phyloP scores from a whole-genome alignment of 1,140 invertebrate species.

The Aphelenchoides fujianensis region DNA sequence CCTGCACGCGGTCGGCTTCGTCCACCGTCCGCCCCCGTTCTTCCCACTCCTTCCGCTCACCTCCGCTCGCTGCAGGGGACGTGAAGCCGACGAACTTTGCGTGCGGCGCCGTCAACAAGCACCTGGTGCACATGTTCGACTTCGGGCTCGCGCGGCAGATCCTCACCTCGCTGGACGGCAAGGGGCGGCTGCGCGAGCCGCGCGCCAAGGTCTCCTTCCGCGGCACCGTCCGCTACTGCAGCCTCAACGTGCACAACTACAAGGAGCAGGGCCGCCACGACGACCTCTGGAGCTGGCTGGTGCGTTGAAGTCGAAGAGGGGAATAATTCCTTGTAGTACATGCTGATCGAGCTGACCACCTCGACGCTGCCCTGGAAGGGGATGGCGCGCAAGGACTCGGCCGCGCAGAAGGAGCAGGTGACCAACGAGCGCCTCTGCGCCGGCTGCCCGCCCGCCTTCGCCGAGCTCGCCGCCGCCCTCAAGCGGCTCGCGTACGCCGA shows the following conservation, averaged over 20 bases:
- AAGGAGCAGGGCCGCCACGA: slow-evolving; percentile 42
- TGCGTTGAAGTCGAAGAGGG: too few species aligned
- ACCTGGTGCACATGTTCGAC: slow-evolving; percentile 49
- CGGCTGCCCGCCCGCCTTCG: slow-evolving; percentile 41
- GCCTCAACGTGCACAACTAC: slow-evolving; percentile 33
- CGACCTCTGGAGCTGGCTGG: slow-evolving; percentile 27
- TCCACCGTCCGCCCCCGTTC: slow-evolving; percentile 45
- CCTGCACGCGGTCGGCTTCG: slow-evolving; percentile 47
- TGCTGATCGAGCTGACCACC: slow-evolving; percentile 14
- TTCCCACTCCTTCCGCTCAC: too few species aligned
- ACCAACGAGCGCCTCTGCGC: slow-evolving; percentile 33
- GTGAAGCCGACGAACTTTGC: slow-evolving; percentile 58
- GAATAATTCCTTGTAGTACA: slow-evolving; percentile 28
- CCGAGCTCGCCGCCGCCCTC: slow-evolving; percentile 31
- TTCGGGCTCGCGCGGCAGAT: slow-evolving; percentile 56
- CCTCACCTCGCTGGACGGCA: slow-evolving; percentile 31
- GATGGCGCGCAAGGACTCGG: slow-evolving; percentile 37
- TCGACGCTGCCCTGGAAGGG: slow-evolving; percentile 84
- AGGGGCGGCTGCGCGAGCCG: slow-evolving; percentile 42
- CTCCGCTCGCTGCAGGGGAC: slow-evolving; percentile 11
- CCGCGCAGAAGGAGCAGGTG: slow-evolving; percentile 36
- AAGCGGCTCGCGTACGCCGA: slow-evolving; percentile 47
- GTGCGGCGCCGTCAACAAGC: slow-evolving; percentile 29
- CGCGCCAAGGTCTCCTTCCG: slow-evolving; percentile 64
- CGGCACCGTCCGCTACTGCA: slow-evolving; percentile 92